phyloP scores from a whole-genome alignment of 1,140 invertebrate genomes.

The Drosophila cardini region DNA sequence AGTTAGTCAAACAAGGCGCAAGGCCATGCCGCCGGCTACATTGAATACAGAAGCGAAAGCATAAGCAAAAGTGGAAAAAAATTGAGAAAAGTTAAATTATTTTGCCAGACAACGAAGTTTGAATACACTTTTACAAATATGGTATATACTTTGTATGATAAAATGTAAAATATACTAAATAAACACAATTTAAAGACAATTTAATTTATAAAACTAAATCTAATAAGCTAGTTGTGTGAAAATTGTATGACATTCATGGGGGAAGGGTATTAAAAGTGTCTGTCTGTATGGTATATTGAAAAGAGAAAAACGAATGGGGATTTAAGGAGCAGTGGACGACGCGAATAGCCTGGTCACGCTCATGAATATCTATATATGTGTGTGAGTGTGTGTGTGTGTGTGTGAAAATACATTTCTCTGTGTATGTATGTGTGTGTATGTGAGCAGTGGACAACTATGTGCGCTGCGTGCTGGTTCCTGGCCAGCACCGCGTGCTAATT shows the following conservation, averaged over 20 bases:
- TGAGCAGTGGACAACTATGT: constrained; percentile 69
- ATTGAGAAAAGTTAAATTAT: constrained; percentile 5
- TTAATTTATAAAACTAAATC: background rate
- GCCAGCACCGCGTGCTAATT: constrained; percentile 74
- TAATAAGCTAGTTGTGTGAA: background rate
- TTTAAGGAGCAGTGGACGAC: constrained; percentile 48
- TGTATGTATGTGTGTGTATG: constrained; percentile 31
- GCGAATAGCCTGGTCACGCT: constrained; percentile 26
- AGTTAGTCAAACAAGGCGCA: constrained; percentile 78
- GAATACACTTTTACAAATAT: background rate
- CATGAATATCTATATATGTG: constrained; percentile 40
- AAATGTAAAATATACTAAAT: background rate
- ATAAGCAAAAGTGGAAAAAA: constrained; percentile 51
- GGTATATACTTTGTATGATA: no score
- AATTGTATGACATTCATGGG: background rate
- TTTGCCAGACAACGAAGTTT: background rate
- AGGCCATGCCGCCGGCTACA: constrained; percentile 60
- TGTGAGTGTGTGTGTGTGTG: constrained; percentile 28
- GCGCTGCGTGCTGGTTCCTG: constrained; percentile 44
- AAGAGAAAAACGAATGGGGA: constrained; percentile 40
- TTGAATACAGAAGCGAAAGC: constrained; percentile 60
- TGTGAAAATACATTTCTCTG: constrained; percentile 31
- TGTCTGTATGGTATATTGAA: constrained; percentile 16
- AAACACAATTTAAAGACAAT: background rate
- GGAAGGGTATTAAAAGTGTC: constrained; percentile 27